Base-by-base conservation (phyloP, 2,888 invertebrate species). In the Nomada flava region DNA sequence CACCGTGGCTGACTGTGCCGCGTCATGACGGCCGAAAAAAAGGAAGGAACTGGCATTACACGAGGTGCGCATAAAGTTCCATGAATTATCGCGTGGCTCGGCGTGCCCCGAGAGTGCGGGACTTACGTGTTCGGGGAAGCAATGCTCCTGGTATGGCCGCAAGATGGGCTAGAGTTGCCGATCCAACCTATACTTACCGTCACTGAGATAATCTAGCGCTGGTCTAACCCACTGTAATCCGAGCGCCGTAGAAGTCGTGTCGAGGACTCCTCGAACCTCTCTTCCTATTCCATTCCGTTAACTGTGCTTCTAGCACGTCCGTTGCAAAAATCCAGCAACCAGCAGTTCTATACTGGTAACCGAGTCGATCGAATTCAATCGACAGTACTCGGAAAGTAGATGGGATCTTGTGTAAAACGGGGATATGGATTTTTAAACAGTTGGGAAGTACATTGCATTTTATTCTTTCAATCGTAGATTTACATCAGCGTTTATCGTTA, bases 161-260 rank as follows among this genome's bases (percentile, higher is more conserved):
- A 75, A 88, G 88, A 89, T 87, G 86, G 83, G 84, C 86, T 85
- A 85, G 88, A 87, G 88, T 82, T 84, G 81, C 83, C 77, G 84
- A 89, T 87, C 86, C 76, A 91, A 89, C 91, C 91, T 91, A 90
- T 91, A 91, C 90, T 91, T 91, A 91, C 89, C 91, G 88, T 91
- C 89, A 91, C 89, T 87, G 84, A 89, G 90, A 91, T 91, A 89
- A 91, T 89, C 89, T 91, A 90, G 82, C 85, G 86, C 81, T 83
- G 85, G 83, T 81, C 87, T 86, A 86, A 84, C 89, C 84, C 84
- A 86, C 85, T 86, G 85, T 88, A 89, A 90, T 90, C 87, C 88
- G 76, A 83, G 77, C 77, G 69, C 82, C 76, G 73, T 81, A 79
- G 50, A 81, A 85, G 81, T 87, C 81, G 81, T 85, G 85, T 78